phyloP scores from a whole-genome alignment of 2,888 invertebrate genomes.

The Zonitis immaculata region DNA sequence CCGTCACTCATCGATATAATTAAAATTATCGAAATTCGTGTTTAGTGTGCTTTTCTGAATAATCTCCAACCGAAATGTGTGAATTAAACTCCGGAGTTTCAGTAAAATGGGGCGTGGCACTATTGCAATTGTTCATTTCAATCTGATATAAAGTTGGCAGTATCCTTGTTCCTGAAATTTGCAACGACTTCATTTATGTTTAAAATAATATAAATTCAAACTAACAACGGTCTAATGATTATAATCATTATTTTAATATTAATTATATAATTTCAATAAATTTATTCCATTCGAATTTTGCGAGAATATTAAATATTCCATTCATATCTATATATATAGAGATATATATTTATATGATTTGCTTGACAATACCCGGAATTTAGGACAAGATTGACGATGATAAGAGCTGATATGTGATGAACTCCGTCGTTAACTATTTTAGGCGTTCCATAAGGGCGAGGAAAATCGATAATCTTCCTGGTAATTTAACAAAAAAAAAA shows the following conservation, averaged over 20 bases:
- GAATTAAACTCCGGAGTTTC: conserved; percentile 33
- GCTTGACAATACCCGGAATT: background rate
- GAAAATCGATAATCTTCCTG: background rate
- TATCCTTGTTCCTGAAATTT: conserved; percentile 30
- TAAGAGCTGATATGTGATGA: background rate
- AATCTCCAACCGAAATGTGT: too few relatives aligned
- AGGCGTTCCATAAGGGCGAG: background rate
- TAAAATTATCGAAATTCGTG: too few relatives aligned
- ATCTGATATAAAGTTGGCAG: conserved; percentile 29
- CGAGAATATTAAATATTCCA: too few relatives aligned
- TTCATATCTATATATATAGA: too few relatives aligned
- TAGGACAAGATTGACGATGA: background rate
- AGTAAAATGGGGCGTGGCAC: conserved; percentile 22
- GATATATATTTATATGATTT: background rate
- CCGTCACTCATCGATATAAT: background rate
- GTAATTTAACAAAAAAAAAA: background rate
- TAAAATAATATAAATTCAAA: background rate
- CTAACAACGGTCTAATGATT: conserved; percentile 26
- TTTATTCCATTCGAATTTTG: too few relatives aligned
- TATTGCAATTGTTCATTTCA: conserved; percentile 32
- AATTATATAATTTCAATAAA: conserved; percentile 22
- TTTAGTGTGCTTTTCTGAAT: conserved; percentile 30
- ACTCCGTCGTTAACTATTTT: background rate
- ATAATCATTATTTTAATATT: conserved; percentile 35
- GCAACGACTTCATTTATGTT: background rate